Evolutionary conservation across 2,113 vertebrate genomes (phyloP).

Genomic region (Cygnus atratus): DNA sequence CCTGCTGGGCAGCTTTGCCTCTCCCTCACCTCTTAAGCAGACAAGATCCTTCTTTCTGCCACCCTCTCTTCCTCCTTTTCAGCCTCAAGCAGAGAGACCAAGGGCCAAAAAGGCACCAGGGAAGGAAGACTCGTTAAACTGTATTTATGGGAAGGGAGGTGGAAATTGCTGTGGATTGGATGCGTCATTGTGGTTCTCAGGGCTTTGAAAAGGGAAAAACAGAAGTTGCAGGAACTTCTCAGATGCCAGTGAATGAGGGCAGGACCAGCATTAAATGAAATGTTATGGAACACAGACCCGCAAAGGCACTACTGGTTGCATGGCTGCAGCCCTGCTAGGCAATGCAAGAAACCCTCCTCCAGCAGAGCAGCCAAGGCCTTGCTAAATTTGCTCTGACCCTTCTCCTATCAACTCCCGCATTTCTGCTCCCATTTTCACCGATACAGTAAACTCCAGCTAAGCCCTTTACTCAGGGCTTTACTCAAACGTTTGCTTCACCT

Average conservation of each 20-base stretch:
- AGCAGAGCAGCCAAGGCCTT: not conserved
- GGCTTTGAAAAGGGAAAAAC: not conserved
- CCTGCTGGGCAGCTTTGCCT: not conserved
- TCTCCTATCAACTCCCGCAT: not conserved
- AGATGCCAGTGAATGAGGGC: not conserved
- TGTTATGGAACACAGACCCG: not conserved
- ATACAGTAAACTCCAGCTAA: not conserved
- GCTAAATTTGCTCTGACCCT: not conserved
- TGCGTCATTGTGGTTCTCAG: not conserved
- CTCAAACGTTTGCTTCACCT: not conserved
- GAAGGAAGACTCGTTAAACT: too few relatives aligned
- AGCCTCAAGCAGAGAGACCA: not conserved
- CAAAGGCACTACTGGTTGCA: not conserved
- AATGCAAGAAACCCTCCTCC: not conserved
- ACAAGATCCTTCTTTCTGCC: not conserved
- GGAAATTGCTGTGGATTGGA: not conserved
- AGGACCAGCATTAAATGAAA: not conserved
- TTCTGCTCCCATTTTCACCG: not conserved
- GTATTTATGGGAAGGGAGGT: not conserved
- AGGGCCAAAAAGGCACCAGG: not conserved
- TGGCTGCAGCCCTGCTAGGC: not conserved
- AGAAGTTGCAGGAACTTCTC: not conserved
- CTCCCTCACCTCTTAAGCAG: not conserved
- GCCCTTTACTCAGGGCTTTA: not conserved
- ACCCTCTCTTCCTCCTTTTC: not conserved